phyloP scores from a whole-genome alignment of 2,888 invertebrate species.

The Keiferia lycopersicella region DNA sequence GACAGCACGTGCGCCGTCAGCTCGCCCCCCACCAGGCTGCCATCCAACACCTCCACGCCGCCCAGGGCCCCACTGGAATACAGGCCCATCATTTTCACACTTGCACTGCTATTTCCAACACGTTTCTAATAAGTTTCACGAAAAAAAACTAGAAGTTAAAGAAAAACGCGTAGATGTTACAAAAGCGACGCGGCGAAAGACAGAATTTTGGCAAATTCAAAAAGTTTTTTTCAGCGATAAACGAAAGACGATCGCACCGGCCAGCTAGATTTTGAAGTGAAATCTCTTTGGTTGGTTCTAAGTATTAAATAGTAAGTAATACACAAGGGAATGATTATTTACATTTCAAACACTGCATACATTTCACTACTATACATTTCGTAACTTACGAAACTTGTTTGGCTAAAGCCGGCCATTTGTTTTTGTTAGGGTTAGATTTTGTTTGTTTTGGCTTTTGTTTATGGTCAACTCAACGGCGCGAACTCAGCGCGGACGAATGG shows the following conservation, averaged over 20 bases:
- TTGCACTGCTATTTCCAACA: not conserved
- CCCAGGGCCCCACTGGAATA: conserved; percentile 82
- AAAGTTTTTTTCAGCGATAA: conserved; percentile 26
- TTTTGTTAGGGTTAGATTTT: conserved; percentile 2
- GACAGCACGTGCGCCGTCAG: conserved; percentile 70
- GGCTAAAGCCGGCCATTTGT: conserved; percentile 27
- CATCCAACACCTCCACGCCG: conserved; percentile 73
- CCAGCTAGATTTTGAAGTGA: conserved; percentile 31
- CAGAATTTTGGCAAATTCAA: conserved; percentile 7
- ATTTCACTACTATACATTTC: conserved; percentile 29
- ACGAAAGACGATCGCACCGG: conserved; percentile 47
- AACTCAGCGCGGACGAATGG: not conserved
- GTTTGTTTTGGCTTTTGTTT: conserved; percentile 27
- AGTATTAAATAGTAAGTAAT: not conserved
- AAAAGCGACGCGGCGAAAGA: conserved; percentile 13
- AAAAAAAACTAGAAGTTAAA: not conserved
- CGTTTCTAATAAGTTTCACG: not conserved
- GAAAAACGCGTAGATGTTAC: not conserved
- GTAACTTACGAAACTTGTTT: conserved; percentile 10
- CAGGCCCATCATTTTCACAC: conserved; percentile 71
- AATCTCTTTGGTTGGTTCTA: conserved; percentile 2
- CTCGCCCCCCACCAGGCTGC: conserved; percentile 69
- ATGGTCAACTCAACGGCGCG: conserved; percentile 22
- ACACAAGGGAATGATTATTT: conserved; percentile 29
- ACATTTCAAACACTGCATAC: conserved; percentile 41